Conservation (phyloP, 1,140 invertebrate genomes). For the Oscheius sp. region DNA sequence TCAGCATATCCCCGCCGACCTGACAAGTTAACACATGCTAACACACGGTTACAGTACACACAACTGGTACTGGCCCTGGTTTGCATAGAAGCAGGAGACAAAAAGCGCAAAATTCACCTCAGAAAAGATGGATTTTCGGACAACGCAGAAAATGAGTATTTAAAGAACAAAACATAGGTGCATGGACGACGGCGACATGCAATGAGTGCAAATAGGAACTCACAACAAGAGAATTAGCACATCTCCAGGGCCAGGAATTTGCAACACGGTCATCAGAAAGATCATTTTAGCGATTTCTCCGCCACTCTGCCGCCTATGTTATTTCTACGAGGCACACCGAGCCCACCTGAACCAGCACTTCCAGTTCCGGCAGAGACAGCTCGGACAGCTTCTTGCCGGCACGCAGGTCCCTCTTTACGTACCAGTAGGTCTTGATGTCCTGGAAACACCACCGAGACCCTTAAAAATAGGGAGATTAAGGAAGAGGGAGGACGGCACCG, state of each 20-base stretch:
- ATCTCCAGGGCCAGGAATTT: slow-evolving; percentile 39
- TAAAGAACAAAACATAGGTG: not conserved
- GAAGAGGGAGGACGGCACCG: slow-evolving; percentile 15
- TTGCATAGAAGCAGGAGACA: no score
- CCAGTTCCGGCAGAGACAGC: slow-evolving; percentile 39
- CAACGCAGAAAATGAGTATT: not conserved
- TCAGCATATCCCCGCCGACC: no score
- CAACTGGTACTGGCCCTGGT: no score
- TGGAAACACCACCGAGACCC: slow-evolving; percentile 45
- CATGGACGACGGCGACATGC: no score
- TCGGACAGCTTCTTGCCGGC: slow-evolving; percentile 36
- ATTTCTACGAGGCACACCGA: slow-evolving; percentile 13
- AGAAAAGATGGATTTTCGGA: not conserved
- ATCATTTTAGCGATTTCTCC: slow-evolving; percentile 35
- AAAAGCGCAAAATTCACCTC: not conserved
- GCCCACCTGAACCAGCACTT: slow-evolving; percentile 42
- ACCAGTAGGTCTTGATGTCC: slow-evolving; percentile 45
- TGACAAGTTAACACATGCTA: no score
- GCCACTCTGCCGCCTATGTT: slow-evolving; percentile 8
- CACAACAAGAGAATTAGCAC: slow-evolving; percentile 36
- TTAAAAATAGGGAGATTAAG: slow-evolving; percentile 15
- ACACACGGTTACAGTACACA: no score
- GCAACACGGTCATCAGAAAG: slow-evolving; percentile 28
- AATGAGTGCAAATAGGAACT: no score
- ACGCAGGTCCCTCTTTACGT: slow-evolving; percentile 28